Evolutionary conservation across 2,113 vertebrate genomes (phyloP), one percentile per base, ranked within the genome.

Genomic region (Hymenochirus boettgeri): DNA sequence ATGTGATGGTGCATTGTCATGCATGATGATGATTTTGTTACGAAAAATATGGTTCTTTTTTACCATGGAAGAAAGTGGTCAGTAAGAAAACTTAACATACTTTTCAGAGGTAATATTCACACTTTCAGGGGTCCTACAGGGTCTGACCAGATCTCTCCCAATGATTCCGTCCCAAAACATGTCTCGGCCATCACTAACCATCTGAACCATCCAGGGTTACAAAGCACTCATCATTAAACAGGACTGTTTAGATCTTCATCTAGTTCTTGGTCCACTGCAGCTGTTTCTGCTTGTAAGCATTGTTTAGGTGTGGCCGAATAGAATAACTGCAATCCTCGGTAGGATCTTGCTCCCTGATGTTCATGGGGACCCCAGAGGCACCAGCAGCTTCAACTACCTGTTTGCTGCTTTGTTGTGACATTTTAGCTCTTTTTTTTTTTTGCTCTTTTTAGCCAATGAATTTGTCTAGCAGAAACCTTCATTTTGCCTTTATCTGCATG

Each of bases 301-400:
- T 31, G 29, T 31, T 31, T 31, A 31, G 5, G 29, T 5, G 29
- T 31, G 29, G 29, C 29, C 29, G 10, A 31, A 31, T 31, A 31
- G 29, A 6, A 6, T 6, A 10, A 6, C 10, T 31, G 10, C 10
- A 5, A 11, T 4, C 9, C 5, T 15, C 11, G 3, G 18, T 27
- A 7, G 22, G 26, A 57, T 35, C 17, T 15, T 57, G 23, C 56
- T 3, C 21, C 56, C 21, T 37, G 56, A 57, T 18, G 56, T 2
- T n/a, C 56, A 12, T 57, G n/a, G 46, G 57, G 46, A 61, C 65
- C 37, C 7, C 47, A 61, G 56, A 69, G 65, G 42, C 42, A 69
- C 1, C 60, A 7, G 61, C 69, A 70, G 69, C 69, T 64, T 70
- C 61, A 74, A 69, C 64, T 52, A 56, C 39, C 33, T 57, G 50